A percentile compares a stretch with the other conserved stretches of the same genome.
These are phyloP conservation scores for Calcarius ornatus DNA, from an alignment of 2,113 vertebrate species.

Conservation along the genomic window DNA sequence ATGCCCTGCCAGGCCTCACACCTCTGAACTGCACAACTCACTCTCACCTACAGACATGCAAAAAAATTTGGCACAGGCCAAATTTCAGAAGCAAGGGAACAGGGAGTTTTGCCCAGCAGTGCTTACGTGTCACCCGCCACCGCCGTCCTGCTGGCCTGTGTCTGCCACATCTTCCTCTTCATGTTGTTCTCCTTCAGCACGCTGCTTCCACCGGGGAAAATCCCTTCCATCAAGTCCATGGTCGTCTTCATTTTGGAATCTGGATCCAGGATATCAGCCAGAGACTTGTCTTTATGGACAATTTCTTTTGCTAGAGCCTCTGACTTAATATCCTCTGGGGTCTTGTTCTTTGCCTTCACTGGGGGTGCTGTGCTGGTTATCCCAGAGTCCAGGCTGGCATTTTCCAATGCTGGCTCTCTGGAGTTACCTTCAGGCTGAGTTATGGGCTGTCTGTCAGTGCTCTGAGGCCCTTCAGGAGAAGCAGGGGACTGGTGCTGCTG, in stretches of 20 bases:
- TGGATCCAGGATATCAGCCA: slow-evolving; percentile 85
- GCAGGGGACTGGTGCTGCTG: background rate
- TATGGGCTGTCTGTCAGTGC: background rate
- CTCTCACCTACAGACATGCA: background rate
- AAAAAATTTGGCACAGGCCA: background rate
- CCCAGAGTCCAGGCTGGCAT: background rate
- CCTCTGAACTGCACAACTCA: background rate
- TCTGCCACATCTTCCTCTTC: slow-evolving; percentile 67
- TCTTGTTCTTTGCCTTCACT: slow-evolving; percentile 68
- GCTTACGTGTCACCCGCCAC: slow-evolving; percentile 49
- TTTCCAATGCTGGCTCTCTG: background rate
- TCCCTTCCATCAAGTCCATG: slow-evolving; percentile 90
- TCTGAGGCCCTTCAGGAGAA: background rate
- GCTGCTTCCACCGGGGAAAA: slow-evolving; percentile 75
- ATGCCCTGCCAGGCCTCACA: background rate
- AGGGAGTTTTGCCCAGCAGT: background rate
- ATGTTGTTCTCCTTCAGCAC: slow-evolving; percentile 63
- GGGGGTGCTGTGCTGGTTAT: background rate
- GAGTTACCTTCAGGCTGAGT: background rate
- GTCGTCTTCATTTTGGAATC: slow-evolving; percentile 85
- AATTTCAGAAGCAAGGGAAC: background rate
- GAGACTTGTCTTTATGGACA: slow-evolving; percentile 82
- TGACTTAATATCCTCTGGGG: slow-evolving; percentile 80
- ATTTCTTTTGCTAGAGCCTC: slow-evolving; percentile 86
- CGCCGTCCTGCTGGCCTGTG: background rate